Evolutionary conservation across 2,797 vertebrate genomes (phyloP).

Genomic region (Salarias fasciatus): DNA sequence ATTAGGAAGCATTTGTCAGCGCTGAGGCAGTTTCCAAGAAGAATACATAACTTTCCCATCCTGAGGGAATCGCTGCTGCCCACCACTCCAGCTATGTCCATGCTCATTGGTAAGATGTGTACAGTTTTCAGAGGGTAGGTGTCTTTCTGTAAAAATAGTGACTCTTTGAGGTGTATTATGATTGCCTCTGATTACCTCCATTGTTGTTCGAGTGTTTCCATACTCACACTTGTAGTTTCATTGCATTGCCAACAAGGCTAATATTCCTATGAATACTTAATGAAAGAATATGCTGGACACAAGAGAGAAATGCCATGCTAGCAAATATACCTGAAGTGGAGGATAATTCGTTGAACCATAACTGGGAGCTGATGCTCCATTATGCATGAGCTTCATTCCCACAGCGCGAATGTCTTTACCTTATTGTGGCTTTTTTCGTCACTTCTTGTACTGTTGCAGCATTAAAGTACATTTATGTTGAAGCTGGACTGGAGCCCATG

Average conservation of each 20-base stretch:
- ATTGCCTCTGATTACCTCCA: no score
- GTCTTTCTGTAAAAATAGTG: no score
- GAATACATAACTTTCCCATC: conserved; percentile 27
- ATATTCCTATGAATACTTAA: conserved; percentile 34
- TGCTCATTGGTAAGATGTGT: conserved; percentile 20
- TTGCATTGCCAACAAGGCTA: conserved; percentile 18
- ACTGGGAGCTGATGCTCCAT: conserved; percentile 27
- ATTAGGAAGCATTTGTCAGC: conserved; percentile 70
- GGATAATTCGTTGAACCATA: conserved; percentile 50
- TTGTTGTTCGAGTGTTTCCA: conserved; percentile 14
- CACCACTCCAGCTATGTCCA: conserved; percentile 9
- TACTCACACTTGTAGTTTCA: conserved; percentile 26
- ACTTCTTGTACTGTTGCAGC: no score
- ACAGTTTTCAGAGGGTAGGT: conserved; percentile 15
- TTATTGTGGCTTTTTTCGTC: no score
- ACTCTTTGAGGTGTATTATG: no score
- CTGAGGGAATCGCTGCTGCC: conserved; percentile 30
- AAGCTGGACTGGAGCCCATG: conserved; percentile 72
- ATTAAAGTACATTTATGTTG: conserved; percentile 49
- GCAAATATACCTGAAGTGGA: conserved; percentile 45
- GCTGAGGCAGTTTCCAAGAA: conserved; percentile 56
- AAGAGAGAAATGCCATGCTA: conserved; percentile 25
- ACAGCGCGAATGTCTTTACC: conserved; percentile 49
- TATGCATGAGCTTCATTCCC: conserved; percentile 47
- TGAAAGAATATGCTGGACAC: conserved; percentile 26